A percentile compares a stretch with the other conserved stretches of the same genome.
Conservation (phyloP, 2,797 vertebrate genomes). For the Sylvia borin region DNA sequence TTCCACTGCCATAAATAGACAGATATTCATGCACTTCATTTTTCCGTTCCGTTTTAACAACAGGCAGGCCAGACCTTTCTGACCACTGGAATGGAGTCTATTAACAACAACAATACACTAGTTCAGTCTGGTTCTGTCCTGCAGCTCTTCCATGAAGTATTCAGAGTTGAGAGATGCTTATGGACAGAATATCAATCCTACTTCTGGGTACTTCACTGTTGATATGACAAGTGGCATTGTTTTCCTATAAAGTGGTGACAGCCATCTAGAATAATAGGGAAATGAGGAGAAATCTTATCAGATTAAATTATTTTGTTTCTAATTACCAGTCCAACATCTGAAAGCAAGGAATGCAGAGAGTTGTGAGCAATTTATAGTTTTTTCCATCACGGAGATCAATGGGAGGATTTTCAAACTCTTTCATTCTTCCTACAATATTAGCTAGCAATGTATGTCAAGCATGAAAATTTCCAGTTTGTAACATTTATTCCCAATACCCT, state of each 20-base stretch:
- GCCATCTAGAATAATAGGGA: not conserved
- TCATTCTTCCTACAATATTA: not conserved
- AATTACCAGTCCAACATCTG: not conserved
- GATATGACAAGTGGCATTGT: not conserved
- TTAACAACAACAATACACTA: not conserved
- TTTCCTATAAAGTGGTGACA: not conserved
- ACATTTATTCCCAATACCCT: not conserved
- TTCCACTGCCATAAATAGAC: not conserved
- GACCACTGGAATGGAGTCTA: not conserved
- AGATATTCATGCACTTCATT: not conserved
- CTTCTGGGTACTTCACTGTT: not conserved
- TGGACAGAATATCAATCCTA: not conserved
- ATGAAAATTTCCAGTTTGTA: not conserved
- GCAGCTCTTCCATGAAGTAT: not conserved
- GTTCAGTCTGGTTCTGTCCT: not conserved
- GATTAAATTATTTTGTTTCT: not conserved
- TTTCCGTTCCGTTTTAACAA: constrained; percentile 6
- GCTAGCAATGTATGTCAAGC: not conserved
- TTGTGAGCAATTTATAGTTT: not conserved
- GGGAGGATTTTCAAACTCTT: not conserved
- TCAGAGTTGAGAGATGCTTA: not conserved
- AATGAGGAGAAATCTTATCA: not conserved
- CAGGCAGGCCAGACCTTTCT: not conserved
- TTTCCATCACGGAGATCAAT: not conserved
- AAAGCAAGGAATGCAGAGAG: not conserved